These are phyloP conservation scores for Parnassius orleans DNA, from an alignment of 2,888 invertebrate species.

Conservation along the genomic window DNA sequence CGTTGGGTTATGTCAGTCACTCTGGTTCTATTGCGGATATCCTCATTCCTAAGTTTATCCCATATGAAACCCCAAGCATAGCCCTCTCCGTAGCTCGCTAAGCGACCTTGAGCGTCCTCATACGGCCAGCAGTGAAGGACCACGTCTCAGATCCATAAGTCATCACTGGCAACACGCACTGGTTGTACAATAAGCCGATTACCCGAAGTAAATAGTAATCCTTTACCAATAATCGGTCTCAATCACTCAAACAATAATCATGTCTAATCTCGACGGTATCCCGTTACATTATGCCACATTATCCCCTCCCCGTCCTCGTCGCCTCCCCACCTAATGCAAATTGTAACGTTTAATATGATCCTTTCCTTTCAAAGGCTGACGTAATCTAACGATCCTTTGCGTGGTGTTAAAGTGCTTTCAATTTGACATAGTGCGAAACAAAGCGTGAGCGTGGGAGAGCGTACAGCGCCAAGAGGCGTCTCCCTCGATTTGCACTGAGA, in stretches of 20 bases:
- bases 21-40: too few species aligned
- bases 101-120: too few species aligned
- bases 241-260: neutral
- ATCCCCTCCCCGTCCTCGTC: neutral
- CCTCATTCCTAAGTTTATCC: too few species aligned
- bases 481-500: conserved; percentile 5
- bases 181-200: too few species aligned
- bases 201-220: too few species aligned
- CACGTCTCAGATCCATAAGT: too few species aligned
- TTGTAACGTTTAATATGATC: neutral
- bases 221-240: too few species aligned
- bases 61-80: too few species aligned
- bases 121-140: too few species aligned
- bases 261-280: neutral
- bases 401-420: conserved; percentile 1
- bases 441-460: neutral
- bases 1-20: too few species aligned
- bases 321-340: neutral
- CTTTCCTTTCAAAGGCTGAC: neutral
- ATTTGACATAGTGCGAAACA: conserved; percentile 1
- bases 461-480: neutral
- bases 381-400: neutral
- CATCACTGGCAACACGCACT: too few species aligned
- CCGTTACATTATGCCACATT: neutral
- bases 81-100: too few species aligned